Evolutionary conservation across 35 echinoderm and acorn worm genomes (phyloP).

Genomic region (Antedon bifida): DNA sequence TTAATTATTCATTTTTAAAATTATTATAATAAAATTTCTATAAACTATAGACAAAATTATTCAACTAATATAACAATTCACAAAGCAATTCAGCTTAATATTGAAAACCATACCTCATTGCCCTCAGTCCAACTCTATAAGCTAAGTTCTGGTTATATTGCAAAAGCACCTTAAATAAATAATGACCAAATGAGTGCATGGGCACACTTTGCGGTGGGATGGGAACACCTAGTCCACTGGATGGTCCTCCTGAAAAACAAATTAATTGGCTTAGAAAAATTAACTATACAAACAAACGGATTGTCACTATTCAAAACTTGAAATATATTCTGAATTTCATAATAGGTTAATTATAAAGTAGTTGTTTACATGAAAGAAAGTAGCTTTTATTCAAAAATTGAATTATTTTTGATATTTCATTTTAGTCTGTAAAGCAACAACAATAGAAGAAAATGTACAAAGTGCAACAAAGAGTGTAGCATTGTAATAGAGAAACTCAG

Average conservation of each 20-base stretch:
- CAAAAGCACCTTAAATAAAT: constrained; percentile 87
- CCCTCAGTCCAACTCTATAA: constrained; percentile 84
- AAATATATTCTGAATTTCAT: not conserved
- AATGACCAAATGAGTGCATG: constrained; percentile 90
- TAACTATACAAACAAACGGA: not conserved
- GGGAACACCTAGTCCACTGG: constrained; percentile 63
- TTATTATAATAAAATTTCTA: too few relatives aligned
- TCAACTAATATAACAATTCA: too few relatives aligned
- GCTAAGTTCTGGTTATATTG: constrained; percentile 78
- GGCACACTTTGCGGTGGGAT: constrained; percentile 92
- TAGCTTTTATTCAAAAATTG: too few relatives aligned
- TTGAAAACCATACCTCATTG: constrained; percentile 96
- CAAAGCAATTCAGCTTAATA: not conserved
- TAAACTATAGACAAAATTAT: too few relatives aligned
- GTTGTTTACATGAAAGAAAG: too few relatives aligned
- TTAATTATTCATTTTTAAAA: too few relatives aligned
- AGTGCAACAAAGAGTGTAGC: too few relatives aligned
- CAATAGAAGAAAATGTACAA: too few relatives aligned
- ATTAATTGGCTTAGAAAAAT: not conserved
- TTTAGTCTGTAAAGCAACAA: too few relatives aligned
- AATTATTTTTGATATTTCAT: too few relatives aligned
- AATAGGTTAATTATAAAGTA: too few relatives aligned
- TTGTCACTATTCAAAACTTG: not conserved
- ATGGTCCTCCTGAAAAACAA: constrained; percentile 45
- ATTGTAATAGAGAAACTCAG: not conserved